Evolutionary conservation across 2,113 vertebrate genomes (phyloP), one percentile per base, ranked within the genome.

Genomic region (Oryzias javanicus): DNA sequence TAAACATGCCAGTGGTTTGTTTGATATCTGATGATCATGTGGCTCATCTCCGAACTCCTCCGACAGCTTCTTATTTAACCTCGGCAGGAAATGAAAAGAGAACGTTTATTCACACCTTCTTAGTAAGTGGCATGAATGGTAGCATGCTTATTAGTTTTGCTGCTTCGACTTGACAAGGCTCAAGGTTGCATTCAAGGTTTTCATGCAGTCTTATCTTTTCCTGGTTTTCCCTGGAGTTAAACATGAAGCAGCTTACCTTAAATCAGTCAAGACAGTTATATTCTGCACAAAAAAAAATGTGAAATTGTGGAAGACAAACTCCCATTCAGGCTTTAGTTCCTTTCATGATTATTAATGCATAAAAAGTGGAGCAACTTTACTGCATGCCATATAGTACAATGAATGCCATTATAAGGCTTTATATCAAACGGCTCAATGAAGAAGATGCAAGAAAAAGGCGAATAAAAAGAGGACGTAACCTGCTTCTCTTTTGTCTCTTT

Each of bases 61-160:
- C 41, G 49, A 71, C 63, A 66, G 62, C 27, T 40, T 57, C 72
- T 81, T 48, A 76, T 60, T 52, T 69, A 66, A 57, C 46, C 50
- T 17, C 5, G 6, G 25, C 24, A 60, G 67, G 63, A 42, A 27
- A 49, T 65, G 59, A 67, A 42, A 55, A 61, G 65, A 24, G 27
- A 72, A 17, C 7, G 10, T 60, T n/a, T 58, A 46, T 62, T 72
- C 52, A 46, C 60, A 27, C 60, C 55, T 27, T 59, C 17, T 67
- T 42, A 49, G n/a, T 45, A 25, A 65, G 56, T 64, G 45, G 16
- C 19, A 56, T 57, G 7, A 78, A 68, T 69, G n/a, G 53, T 27
- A 35, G 40, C 24, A 20, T 22, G 14, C 6, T 48, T 50, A 18
- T 52, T 20, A 57, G 51, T 3, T 60, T 65, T 16, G 16, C 19